These are phyloP conservation scores for Xylota sylvarum DNA, from an alignment of 2,888 invertebrate species.

Conservation along the genomic window DNA sequence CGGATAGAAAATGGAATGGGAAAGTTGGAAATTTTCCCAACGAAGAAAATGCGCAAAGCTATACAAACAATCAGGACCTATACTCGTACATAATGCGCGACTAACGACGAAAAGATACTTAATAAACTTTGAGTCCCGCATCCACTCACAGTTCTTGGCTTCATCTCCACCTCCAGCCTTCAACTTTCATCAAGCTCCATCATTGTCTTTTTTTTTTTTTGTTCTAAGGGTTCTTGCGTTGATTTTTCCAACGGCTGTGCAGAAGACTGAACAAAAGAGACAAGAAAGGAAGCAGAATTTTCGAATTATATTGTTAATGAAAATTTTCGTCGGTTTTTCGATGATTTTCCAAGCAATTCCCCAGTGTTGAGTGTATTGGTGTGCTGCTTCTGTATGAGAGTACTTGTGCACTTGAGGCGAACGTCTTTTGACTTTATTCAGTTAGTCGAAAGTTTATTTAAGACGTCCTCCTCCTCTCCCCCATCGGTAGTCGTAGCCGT, in stretches of 20 bases:
- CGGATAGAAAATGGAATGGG: background rate
- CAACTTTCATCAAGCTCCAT: constrained; percentile 13
- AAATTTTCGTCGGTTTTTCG: constrained; percentile 67
- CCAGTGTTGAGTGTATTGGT: constrained; percentile 19
- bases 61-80: constrained; percentile 18
- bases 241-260: constrained; percentile 13
- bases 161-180: background rate
- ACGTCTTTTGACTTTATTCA: constrained; percentile 75
- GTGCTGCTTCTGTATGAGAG: constrained; percentile 13
- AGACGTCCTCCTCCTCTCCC: constrained; percentile 30
- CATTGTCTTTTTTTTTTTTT: constrained; percentile 29
- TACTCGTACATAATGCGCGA: constrained; percentile 21
- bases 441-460: constrained; percentile 71
- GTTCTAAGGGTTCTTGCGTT: background rate
- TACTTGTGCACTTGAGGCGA: constrained; percentile 54
- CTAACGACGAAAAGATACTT: constrained; percentile 47
- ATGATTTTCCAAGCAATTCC: constrained; percentile 61
- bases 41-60: constrained; percentile 35
- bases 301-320: constrained; percentile 69
- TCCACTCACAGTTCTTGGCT: background rate
- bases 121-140: constrained; percentile 37
- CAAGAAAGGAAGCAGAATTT: constrained; percentile 58
- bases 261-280: background rate
- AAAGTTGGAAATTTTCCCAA: constrained; percentile 27
- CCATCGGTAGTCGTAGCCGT: background rate